phyloP scores from a whole-genome alignment of 2,113 vertebrate genomes.

The Datnioides undecimradiatus region DNA sequence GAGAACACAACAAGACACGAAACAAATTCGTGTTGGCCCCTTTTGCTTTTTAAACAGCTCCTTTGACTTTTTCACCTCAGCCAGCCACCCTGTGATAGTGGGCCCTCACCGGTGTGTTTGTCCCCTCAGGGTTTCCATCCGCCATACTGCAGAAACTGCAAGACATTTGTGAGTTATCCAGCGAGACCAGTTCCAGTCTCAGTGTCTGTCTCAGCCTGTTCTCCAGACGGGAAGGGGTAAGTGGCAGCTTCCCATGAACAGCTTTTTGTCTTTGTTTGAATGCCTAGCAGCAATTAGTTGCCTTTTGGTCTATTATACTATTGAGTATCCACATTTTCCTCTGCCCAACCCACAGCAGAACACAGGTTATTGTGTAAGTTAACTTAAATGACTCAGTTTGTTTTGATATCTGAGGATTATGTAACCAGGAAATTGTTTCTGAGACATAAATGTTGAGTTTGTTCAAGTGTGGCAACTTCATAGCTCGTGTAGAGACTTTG shows the following conservation, averaged over 20 bases:
- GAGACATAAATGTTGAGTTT: too few species aligned
- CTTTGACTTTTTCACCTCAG: not conserved
- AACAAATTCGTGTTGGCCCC: not conserved
- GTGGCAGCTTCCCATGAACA: constrained; percentile 57
- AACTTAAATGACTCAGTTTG: not conserved
- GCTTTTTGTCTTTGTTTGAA: not conserved
- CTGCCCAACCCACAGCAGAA: not conserved
- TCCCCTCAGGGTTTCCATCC: constrained; percentile 84
- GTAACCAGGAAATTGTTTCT: not conserved
- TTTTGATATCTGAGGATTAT: not conserved
- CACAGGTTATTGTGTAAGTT: not conserved
- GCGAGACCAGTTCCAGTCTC: constrained; percentile 87
- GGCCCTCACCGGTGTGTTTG: constrained; percentile 18
- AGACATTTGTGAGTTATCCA: constrained; percentile 89
- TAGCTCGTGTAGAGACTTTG: not conserved
- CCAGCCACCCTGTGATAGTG: not conserved
- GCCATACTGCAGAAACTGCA: constrained; percentile 87
- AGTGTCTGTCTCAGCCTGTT: constrained; percentile 89
- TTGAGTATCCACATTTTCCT: not conserved
- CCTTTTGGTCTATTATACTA: not conserved
- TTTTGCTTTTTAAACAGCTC: not conserved
- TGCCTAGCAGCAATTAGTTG: not conserved
- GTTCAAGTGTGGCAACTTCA: too few species aligned
- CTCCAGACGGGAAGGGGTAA: constrained; percentile 92
- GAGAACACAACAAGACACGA: not conserved